Base-by-base conservation (phyloP, 1,140 invertebrate species). In the Hycleus phaleratus region DNA sequence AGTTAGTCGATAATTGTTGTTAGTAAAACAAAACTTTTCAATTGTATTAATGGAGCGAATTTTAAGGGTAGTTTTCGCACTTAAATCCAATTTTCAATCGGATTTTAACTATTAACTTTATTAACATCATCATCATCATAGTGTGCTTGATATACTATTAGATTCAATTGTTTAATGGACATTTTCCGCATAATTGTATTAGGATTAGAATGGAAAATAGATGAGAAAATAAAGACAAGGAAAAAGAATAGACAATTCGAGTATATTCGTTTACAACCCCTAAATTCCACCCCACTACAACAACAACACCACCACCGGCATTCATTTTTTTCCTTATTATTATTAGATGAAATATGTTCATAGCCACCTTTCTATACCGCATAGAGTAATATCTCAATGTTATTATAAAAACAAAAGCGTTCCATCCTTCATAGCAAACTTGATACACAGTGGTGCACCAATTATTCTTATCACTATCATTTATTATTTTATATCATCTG, bases 271-370 rank as follows among this genome's bases (percentile, higher is more conserved):
- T 18, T 18, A 18, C 18, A 18, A 18, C 18, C 18, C 18, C 18
- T 18, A 18, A 18, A 18, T 18, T 18, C 18, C 18, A 18, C 18
- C 18, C 18, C 18, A 18, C 18, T 18, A 12, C 12, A 12, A 18
- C 64, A 62, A 59, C 62, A 46, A 61, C 32, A 32, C 62, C 64
- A 5, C 10, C 40, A 18, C 18, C 18, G 18, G 18, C 18, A 18
- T 10, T 42, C 40, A n/a, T 11, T 10, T 11, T n/a, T 11, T n/a
- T 49, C 60, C 40, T n/a, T 11, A n/a, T 54, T 63, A 62, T 66
- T 66, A 66, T 66, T 66, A 66, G 59, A 62, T 66, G 64, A 66
- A 66, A 66, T 66, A 66, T 66, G 64, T 66, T 66, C 64, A 66
- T 66, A 66, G 64, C 64, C 62, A 66, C 64, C 64, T 66, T 66